These are phyloP conservation scores for Tanytarsus gracilentus DNA, from an alignment of 2,888 invertebrate genomes.

Conservation along the genomic window DNA sequence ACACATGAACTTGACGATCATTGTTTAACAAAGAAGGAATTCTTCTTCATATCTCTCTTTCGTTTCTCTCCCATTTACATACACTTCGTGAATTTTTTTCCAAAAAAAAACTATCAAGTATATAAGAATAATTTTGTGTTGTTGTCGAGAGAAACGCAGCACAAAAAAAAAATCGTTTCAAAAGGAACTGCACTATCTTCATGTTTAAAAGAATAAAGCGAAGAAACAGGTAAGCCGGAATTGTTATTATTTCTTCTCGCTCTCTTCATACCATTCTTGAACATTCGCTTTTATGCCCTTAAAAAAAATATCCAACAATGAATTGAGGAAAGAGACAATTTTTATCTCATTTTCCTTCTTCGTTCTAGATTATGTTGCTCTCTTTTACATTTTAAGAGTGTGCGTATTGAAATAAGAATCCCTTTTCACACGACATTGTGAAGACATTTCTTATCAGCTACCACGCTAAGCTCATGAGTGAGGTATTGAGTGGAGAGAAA, in stretches of 20 bases:
- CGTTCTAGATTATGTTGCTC: no score
- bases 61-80: neutral
- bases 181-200: constrained; percentile 10
- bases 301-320: no score
- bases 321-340: no score
- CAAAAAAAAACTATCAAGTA: neutral
- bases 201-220: no score
- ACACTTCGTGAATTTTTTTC: neutral
- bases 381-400: no score
- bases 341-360: no score
- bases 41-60: constrained; percentile 1
- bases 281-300: neutral
- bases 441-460: no score
- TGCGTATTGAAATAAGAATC: no score
- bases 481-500: no score
- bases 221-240: neutral
- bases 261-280: neutral
- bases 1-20: constrained; percentile 19
- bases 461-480: no score
- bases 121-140: neutral
- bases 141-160: neutral
- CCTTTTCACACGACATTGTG: no score
- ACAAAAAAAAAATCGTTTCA: neutral
- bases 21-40: constrained; percentile 10
- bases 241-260: neutral